A percentile compares a stretch with the other conserved stretches of the same genome.
Conservation (phyloP, 2,888 invertebrate genomes). For the Argyresthia albistria region DNA sequence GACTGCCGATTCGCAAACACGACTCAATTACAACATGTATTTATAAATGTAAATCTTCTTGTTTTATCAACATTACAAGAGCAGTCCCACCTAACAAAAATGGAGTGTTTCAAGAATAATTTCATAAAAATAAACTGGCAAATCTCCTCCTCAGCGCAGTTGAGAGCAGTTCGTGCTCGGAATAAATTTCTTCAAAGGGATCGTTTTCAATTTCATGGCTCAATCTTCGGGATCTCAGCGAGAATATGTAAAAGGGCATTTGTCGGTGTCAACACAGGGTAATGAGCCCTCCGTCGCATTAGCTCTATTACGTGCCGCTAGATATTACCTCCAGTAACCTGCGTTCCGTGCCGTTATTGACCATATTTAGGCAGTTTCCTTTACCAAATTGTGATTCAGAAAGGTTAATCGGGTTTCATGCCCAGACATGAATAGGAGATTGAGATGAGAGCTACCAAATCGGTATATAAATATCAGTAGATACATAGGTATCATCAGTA, state of each 20-base stretch:
- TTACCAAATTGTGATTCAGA: background rate
- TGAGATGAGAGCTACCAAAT: no score
- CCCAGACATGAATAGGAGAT: no score
- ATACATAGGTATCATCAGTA: no score
- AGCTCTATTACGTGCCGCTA: constrained; percentile 40
- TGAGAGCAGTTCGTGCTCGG: constrained; percentile 64
- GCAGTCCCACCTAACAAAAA: constrained; percentile 21
- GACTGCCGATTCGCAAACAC: no score
- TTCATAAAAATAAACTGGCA: constrained; percentile 70
- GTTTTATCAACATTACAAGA: background rate
- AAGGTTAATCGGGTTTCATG: background rate
- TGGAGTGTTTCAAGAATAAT: constrained; percentile 62
- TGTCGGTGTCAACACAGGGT: constrained; percentile 68
- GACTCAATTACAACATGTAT: no score
- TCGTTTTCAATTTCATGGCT: constrained; percentile 73
- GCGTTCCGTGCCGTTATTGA: background rate
- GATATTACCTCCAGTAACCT: constrained; percentile 28
- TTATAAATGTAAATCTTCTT: background rate
- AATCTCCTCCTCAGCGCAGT: constrained; percentile 62
- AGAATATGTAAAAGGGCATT: constrained; percentile 70
- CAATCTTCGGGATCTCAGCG: constrained; percentile 68
- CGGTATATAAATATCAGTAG: no score
- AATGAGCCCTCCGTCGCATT: constrained; percentile 60
- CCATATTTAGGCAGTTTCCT: background rate
- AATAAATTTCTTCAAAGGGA: constrained; percentile 71